Percentiles rank a stretch among this genome's conserved stretches.
Evolutionary conservation across 2,888 invertebrate genomes (phyloP).

Genomic region (Hoplodrina ambigua): DNA sequence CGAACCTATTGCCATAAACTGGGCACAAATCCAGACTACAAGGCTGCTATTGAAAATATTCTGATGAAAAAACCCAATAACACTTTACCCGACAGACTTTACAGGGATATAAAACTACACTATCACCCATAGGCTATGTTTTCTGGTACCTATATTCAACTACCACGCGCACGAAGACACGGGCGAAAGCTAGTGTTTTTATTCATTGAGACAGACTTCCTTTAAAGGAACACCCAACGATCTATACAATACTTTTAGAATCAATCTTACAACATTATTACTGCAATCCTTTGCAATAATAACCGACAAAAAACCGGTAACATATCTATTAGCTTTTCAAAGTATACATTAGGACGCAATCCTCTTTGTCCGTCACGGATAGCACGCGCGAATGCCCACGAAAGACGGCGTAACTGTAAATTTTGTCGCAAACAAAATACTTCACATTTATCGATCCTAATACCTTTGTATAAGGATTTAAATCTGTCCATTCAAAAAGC

Average conservation of each 20-base stretch:
- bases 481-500: conserved; percentile 77
- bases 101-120: no score
- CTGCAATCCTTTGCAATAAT: conserved; percentile 43
- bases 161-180: no score
- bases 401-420: conserved; percentile 83
- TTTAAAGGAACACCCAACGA: conserved; percentile 14
- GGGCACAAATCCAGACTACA: no score
- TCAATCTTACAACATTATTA: conserved; percentile 4
- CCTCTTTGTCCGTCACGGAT: conserved; percentile 67
- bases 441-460: conserved; percentile 78
- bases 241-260: neutral
- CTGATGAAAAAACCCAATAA: no score
- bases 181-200: neutral
- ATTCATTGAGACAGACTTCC: neutral
- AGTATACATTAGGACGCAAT: conserved; percentile 70
- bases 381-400: conserved; percentile 75
- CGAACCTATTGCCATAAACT: no score
- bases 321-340: conserved; percentile 46
- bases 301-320: conserved; percentile 46
- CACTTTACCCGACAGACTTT: no score
- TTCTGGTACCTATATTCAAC: no score
- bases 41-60: no score
- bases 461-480: conserved; percentile 83
- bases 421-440: conserved; percentile 82
- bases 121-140: no score